phyloP scores from a whole-genome alignment of 2,888 invertebrate genomes.

The Pheosia tremula region DNA sequence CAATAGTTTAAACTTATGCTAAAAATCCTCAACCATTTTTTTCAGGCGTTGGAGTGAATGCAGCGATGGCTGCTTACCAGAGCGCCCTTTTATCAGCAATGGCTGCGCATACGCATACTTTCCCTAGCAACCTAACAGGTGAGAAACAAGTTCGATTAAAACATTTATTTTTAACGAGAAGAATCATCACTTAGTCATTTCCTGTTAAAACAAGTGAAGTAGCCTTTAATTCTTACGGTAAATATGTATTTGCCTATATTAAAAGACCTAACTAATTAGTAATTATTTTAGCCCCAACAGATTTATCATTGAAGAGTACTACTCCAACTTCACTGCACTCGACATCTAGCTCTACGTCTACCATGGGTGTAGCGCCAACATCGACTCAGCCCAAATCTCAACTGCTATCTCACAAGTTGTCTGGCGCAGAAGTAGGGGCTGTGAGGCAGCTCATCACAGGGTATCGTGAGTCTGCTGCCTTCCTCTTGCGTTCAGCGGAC shows the following conservation, averaged over 20 bases:
- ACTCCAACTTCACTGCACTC: conserved; percentile 63
- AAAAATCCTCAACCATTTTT: background rate
- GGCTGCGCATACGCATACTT: conserved; percentile 80
- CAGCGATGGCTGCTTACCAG: conserved; percentile 82
- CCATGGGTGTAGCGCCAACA: conserved; percentile 53
- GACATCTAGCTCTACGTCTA: conserved; percentile 55
- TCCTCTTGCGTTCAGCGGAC: conserved; percentile 96
- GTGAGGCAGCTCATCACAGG: conserved; percentile 97
- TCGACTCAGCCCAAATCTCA: conserved; percentile 82
- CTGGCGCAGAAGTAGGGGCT: conserved; percentile 95
- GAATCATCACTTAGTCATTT: too few relatives aligned
- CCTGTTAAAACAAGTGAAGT: too few relatives aligned
- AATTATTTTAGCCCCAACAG: conserved; percentile 91
- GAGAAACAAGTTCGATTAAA: conserved; percentile 20
- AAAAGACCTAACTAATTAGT: background rate
- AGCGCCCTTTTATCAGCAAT: conserved; percentile 79
- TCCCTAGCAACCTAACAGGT: conserved; percentile 71
- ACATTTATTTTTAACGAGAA: background rate
- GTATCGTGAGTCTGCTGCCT: conserved; percentile 98
- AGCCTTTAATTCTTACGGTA: too few relatives aligned
- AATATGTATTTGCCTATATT: background rate
- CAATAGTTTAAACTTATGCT: too few relatives aligned
- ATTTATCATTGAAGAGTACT: conserved; percentile 92
- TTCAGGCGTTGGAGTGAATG: conserved; percentile 74
- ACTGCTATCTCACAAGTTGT: conserved; percentile 93